phyloP scores from a whole-genome alignment of 1,140 invertebrate genomes.

The Temnothorax curvispinosus region DNA sequence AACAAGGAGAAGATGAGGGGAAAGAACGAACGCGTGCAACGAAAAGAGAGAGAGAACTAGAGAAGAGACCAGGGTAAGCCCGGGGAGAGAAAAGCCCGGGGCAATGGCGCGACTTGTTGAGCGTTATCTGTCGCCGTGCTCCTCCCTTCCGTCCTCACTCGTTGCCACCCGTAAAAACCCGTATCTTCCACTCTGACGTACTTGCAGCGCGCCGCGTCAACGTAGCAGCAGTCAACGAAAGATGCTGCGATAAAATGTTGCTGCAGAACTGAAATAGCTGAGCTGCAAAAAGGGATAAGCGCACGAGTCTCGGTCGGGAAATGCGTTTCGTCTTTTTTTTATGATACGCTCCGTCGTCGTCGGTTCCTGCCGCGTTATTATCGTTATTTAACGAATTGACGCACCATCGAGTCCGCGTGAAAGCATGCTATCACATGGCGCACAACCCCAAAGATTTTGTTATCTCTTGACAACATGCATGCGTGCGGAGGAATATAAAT shows the following conservation, averaged over 20 bases:
- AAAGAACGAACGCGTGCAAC: not conserved
- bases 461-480: slow-evolving; percentile 20
- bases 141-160: slow-evolving; percentile 41
- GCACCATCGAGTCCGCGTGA: not conserved
- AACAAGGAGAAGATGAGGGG: not conserved
- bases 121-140: slow-evolving; percentile 72
- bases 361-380: not conserved
- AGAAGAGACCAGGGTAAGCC: slow-evolving; percentile 3
- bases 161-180: slow-evolving; percentile 66
- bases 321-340: slow-evolving; percentile 16
- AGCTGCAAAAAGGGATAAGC: slow-evolving; percentile 49
- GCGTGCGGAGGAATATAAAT: slow-evolving; percentile 7
- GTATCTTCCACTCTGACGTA: slow-evolving; percentile 62
- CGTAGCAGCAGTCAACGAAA: slow-evolving; percentile 44
- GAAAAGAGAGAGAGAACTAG: not conserved
- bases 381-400: slow-evolving; percentile 39
- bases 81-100: not conserved
- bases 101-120: slow-evolving; percentile 71
- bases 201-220: slow-evolving; percentile 23
- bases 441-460: slow-evolving; percentile 20
- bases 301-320: slow-evolving; percentile 22
- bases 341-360: not conserved
- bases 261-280: slow-evolving; percentile 43
- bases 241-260: slow-evolving; percentile 59
- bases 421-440: not conserved